Base-by-base conservation (phyloP, 2,113 vertebrate species). In the Ictalurus furcatus region DNA sequence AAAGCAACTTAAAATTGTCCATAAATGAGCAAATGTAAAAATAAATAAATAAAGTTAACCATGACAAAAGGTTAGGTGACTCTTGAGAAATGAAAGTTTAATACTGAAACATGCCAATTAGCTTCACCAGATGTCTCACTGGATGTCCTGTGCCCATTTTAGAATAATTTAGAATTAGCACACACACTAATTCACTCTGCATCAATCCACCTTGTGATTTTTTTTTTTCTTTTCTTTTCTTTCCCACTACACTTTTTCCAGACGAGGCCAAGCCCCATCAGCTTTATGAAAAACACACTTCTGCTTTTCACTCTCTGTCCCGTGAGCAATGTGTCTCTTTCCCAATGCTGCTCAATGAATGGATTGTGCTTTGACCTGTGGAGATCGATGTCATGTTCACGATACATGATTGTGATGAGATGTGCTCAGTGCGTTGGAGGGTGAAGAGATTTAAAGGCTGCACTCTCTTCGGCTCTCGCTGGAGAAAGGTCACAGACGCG, bases 401-500 rank as follows among this genome's bases (percentile, higher is more conserved):
- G 83, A 79, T 80, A 88, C 86, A 89, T 90, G 85, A 86, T 86
- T 86, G 90, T 89, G 69, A 79, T 74, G 88, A 87, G 80, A 76
- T 90, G 48, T 88, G 78, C 63, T 86, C 69, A n/a, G 76, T 30
- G 80, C 52, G 89, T 37, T 63, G 76, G 56, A 67, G 65, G 74
- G 23, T 78, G 25, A 13, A 48, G 82, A 58, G 84, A 80, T 88
- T 88, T 84, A 89, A 90, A 88, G 85, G 82, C 84, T 86, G 73
- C 30, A 16, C 21, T 88, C 84, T 91, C 90, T 90, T 92, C 90
- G 88, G 84, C 84, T 11, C 23, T 84, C n/a, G 84, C 25, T 30
- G 85, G 71, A 85, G 90, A 94, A 89, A 94, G 94, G 95, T 95
- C 93, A 95, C 87, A 91, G 86, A 92, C 92, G 87, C 88, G 84